These are phyloP conservation scores for Tenrec ecaudatus DNA, from an alignment of 2,113 vertebrate genomes.

Conservation along the genomic window DNA sequence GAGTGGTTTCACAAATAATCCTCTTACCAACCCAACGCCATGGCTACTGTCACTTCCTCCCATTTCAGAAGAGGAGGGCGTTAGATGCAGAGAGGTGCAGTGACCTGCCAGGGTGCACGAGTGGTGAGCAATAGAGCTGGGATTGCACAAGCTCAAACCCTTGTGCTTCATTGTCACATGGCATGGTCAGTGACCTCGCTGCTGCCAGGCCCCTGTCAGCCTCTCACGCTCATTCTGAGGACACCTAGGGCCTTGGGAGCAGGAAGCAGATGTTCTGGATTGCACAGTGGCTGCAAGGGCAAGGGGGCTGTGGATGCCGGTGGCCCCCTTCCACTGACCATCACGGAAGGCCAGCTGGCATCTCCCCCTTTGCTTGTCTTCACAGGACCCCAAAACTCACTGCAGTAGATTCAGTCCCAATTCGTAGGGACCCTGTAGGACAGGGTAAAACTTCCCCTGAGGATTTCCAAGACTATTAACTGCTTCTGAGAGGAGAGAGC, in stretches of 20 bases:
- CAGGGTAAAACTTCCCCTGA: too few relatives aligned
- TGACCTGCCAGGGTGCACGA: not conserved
- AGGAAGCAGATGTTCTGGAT: not conserved
- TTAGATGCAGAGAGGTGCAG: fast-evolving
- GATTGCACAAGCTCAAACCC: not conserved
- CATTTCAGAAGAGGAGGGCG: not conserved
- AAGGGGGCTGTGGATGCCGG: too few relatives aligned
- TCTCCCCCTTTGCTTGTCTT: too few relatives aligned
- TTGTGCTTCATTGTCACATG: not conserved
- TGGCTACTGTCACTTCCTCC: too few relatives aligned
- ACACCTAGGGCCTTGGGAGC: not conserved
- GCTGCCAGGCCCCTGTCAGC: not conserved
- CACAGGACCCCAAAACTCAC: too few relatives aligned
- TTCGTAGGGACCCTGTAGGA: too few relatives aligned
- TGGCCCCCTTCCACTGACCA: not conserved
- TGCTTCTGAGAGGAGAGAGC: too few relatives aligned
- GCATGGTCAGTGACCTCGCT: not conserved
- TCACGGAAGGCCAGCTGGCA: not conserved
- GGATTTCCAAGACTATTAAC: too few relatives aligned
- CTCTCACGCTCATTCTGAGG: not conserved
- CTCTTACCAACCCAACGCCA: not conserved
- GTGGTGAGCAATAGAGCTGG: not conserved
- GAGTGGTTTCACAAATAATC: not conserved
- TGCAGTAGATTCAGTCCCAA: too few relatives aligned
- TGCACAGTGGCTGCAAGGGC: not conserved